A percentile compares a stretch with the other conserved stretches of the same genome.
Evolutionary conservation across 2,113 vertebrate genomes (phyloP).

Genomic region (Phoenicopterus ruber): DNA sequence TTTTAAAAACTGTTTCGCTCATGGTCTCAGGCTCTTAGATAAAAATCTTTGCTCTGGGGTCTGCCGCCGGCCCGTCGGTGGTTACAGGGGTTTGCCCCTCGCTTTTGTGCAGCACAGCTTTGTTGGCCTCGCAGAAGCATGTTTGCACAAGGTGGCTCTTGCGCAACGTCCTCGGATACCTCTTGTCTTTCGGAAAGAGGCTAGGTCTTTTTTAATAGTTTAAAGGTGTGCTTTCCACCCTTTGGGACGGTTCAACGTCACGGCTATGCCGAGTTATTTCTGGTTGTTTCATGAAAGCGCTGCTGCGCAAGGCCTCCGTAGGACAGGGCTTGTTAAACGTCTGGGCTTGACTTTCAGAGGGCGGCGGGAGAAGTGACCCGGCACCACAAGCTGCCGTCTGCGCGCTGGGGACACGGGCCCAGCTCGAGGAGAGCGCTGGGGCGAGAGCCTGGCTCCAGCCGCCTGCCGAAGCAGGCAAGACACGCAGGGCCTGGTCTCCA

Average conservation of each 20-base stretch:
- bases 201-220: not conserved
- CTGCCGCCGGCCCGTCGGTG: not conserved
- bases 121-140: not conserved
- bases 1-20: not conserved
- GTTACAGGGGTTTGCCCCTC: not conserved
- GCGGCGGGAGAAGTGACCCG: not conserved
- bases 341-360: not conserved
- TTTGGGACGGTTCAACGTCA: not conserved
- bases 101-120: not conserved
- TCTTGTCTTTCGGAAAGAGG: not conserved
- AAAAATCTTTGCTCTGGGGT: not conserved
- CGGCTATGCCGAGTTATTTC: not conserved
- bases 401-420: accelerated
- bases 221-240: not conserved
- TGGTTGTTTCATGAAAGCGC: not conserved
- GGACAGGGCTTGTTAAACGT: accelerated
- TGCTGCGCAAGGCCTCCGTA: not conserved
- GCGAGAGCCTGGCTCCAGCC: not conserved
- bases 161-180: not conserved
- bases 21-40: not conserved
- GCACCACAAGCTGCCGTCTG: not conserved
- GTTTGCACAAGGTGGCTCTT: not conserved
- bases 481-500: accelerated
- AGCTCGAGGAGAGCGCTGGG: accelerated
- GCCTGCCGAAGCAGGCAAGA: accelerated